Base-by-base conservation (phyloP, 2,888 invertebrate genomes). In the Drosophila differens region DNA sequence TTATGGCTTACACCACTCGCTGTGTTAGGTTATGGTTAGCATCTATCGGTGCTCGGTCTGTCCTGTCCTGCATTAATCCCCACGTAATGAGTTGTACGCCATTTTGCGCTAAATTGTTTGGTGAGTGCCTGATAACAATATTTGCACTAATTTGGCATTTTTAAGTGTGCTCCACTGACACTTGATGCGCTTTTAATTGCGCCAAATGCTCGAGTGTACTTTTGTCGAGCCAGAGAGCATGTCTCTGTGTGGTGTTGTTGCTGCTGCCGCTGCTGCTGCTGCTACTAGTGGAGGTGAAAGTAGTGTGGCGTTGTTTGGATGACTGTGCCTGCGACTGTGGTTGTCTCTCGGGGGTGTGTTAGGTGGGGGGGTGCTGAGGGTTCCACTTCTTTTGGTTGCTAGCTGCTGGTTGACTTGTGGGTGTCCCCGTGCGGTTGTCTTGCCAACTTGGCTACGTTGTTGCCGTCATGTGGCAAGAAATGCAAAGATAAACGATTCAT, bases 131-230 rank as follows among this genome's bases (percentile, higher is more conserved):
- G 91, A 91, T 91, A 91, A 91, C 91, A 91, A 91, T 91, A 90
- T 91, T 91, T 92, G 92, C 92, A 92, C 92, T 92, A 92, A 92
- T 92, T 92, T 92, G 92, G 91, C 91, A 92, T 91, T 92, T 88
- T 92, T 91, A 92, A 92, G 91, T 91, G 92, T 91, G 85, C 92
- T 92, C 87, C 86, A 90, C 91, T 89, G 92, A 92, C 92, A 92
- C 92, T 92, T 92, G 92, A 92, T 92, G 92, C 92, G 91, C 92
- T 92, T 92, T 92, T 92, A 92, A 92, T 92, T 92, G 92, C 92
- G 89, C 91, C 91, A 84, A 91, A 91, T 89, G 86, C 89, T 90
- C 79, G 82, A 90, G 91, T 81, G 85, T 86, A 69, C 91, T 85
- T 70, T 70, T 66, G 70, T 70, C 78, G 51, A 57, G 62, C 66